phyloP scores from a whole-genome alignment of 2,888 invertebrate species.

The Drosophila mayaguana region DNA sequence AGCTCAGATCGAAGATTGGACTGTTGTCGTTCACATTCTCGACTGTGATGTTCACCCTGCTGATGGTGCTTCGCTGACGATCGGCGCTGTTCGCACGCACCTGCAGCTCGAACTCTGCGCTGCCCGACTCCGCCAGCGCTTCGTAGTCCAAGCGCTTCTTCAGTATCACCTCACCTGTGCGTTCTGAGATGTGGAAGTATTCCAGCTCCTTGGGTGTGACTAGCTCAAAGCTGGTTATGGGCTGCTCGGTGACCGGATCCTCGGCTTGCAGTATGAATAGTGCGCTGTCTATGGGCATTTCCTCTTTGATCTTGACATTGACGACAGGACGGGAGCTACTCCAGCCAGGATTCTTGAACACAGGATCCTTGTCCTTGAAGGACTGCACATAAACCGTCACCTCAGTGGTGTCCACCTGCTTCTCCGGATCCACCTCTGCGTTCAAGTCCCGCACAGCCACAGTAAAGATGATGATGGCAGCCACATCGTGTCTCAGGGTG shows the following conservation, averaged over 20 bases:
- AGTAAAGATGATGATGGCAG: conserved; percentile 90
- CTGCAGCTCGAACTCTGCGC: conserved; percentile 85
- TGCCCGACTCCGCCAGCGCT: conserved; percentile 85
- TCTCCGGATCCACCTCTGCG: conserved; percentile 88
- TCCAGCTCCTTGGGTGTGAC: conserved; percentile 86
- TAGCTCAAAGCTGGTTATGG: conserved; percentile 88
- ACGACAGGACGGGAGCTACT: conserved; percentile 89
- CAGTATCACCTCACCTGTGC: conserved; percentile 90
- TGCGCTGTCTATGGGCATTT: conserved; percentile 90
- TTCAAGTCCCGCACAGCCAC: conserved; percentile 90
- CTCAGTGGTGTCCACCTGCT: conserved; percentile 89
- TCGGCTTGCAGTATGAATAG: conserved; percentile 89
- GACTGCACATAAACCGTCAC: conserved; percentile 92
- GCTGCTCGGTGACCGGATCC: conserved; percentile 89
- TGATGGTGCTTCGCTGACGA: conserved; percentile 87
- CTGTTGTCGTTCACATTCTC: conserved; percentile 92
- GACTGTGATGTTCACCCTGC: conserved; percentile 89
- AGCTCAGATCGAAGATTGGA: conserved; percentile 89
- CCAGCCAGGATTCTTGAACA: conserved; percentile 91
- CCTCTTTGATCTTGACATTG: conserved; percentile 89
- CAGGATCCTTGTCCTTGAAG: conserved; percentile 91
- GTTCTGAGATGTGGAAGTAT: conserved; percentile 87
- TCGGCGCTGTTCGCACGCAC: conserved; percentile 86
- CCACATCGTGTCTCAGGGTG: conserved; percentile 89
- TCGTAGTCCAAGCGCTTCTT: conserved; percentile 92